These are phyloP conservation scores for Scophthalmus maximus DNA, from an alignment of 2,113 vertebrate species.

Conservation along the genomic window DNA sequence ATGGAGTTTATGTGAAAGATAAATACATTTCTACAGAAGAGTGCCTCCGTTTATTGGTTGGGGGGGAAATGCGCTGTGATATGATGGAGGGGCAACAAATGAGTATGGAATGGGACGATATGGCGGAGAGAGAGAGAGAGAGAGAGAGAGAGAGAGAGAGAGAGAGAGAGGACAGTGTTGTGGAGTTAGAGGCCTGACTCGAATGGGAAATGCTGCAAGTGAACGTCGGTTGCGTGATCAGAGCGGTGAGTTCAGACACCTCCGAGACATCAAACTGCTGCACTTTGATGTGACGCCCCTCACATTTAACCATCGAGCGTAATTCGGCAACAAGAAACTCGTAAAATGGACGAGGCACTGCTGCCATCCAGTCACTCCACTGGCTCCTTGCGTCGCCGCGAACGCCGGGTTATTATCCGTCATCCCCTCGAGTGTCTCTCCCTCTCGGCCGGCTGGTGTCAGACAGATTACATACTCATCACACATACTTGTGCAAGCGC, in stretches of 20 bases:
- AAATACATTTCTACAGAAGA: constrained; percentile 85
- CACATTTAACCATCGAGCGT: constrained; percentile 27
- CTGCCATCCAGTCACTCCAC: constrained; percentile 30
- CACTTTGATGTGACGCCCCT: constrained; percentile 13
- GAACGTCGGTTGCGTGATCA: constrained; percentile 23
- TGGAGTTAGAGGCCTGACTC: constrained; percentile 70
- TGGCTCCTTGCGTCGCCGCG: constrained; percentile 35
- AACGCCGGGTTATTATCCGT: constrained; percentile 50
- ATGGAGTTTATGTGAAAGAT: constrained; percentile 83
- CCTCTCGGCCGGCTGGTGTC: constrained; percentile 73
- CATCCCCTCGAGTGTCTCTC: constrained; percentile 63
- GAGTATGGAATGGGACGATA: constrained; percentile 76
- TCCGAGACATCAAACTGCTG: background rate
- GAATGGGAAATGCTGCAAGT: constrained; percentile 60
- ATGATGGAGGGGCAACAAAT: constrained; percentile 81
- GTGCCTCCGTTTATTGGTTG: constrained; percentile 82
- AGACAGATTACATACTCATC: constrained; percentile 79
- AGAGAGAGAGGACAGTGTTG: constrained; percentile 50
- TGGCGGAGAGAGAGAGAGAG: constrained; percentile 68
- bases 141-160: constrained; percentile 53
- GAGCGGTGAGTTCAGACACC: constrained; percentile 8
- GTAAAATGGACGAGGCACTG: constrained; percentile 13
- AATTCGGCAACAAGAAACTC: constrained; percentile 38
- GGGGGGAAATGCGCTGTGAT: constrained; percentile 83
- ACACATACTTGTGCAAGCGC: constrained; percentile 34